Evolutionary conservation across 2,888 invertebrate species (phyloP).

Genomic region (Chrysina gloriosa): DNA sequence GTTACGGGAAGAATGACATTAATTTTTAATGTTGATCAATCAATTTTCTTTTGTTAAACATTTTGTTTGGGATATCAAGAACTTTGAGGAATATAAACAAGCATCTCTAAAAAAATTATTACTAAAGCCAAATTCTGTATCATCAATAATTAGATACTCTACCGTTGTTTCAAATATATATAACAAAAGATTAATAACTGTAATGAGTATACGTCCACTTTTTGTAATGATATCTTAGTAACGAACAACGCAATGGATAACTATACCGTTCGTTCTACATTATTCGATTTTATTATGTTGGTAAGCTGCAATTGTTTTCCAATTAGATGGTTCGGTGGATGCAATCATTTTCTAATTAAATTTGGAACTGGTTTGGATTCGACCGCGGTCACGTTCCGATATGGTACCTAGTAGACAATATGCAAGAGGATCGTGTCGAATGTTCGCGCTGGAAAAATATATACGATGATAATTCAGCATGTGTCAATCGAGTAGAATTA

Average conservation of each 20-base stretch:
- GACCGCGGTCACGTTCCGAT: conserved; percentile 41
- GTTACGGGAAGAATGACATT: too few species aligned
- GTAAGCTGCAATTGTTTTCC: conserved; percentile 49
- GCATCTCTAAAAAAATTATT: too few species aligned
- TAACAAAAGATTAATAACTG: conserved; percentile 28
- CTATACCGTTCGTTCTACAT: conserved; percentile 8
- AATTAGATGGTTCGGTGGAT: conserved; percentile 49
- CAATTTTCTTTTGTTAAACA: too few species aligned
- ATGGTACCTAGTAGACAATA: conserved; percentile 27
- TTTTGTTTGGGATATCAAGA: too few species aligned
- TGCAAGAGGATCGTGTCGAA: neutral
- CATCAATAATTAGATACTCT: too few species aligned
- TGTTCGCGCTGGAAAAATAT: neutral
- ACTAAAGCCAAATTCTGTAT: too few species aligned
- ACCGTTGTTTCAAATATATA: conserved; percentile 3
- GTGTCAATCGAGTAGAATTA: neutral
- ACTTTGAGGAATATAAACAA: too few species aligned
- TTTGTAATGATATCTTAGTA: neutral
- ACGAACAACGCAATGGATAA: conserved; percentile 11
- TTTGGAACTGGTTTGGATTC: conserved; percentile 41
- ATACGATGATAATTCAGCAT: conserved; percentile 12
- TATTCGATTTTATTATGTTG: conserved; percentile 45
- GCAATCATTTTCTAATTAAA: conserved; percentile 51
- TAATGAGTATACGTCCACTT: conserved; percentile 21
- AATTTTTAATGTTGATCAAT: too few species aligned